Base-by-base conservation (phyloP, 2,888 invertebrate species). In the Mimas tiliae region DNA sequence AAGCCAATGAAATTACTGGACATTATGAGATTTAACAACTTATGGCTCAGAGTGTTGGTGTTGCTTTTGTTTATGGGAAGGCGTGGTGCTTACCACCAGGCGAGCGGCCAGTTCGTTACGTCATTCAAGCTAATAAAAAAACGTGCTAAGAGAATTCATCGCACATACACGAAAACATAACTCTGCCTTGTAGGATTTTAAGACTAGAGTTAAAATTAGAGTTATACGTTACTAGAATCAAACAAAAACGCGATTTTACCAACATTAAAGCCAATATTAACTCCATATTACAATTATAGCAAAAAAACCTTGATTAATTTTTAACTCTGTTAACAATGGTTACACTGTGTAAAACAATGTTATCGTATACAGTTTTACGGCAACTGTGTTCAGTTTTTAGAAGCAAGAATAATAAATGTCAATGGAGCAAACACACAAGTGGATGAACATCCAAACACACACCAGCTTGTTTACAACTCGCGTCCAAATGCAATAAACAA, bases 401-500 rank as follows among this genome's bases (percentile, higher is more conserved):
- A 75, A 74, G 69, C 63, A 53, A 70, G 68, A 63, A 70, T 70
- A 71, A 72, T 70, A 68, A 73, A 73, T 77, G 71, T 73, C 74
- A 70, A 69, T 62, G 63, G 42, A 68, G 64, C 68, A 69, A 69
- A 71, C 71, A 72, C 62, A 68, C 70, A 68, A 51, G 65, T 63
- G 65, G 63, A 50, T 53, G 63, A 63, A 70, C 69, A 74, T 70
- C 72, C 67, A 73, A 76, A 79, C 74, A 77, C 68, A 70, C 69
- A 73, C 70, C 69, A 72, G 69, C 69, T 68, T 77, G 72, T 86
- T 83, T 82, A 85, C 79, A 78, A 72, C 76, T 71, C 76, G 74
- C 80, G 79, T 84, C 81, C 88, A 89, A 89, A 81, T 75, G 77
- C 77, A 90, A 90, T 83, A 90, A 89, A 89, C 84, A 87, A 71